These are phyloP conservation scores for Nemoura dubitans DNA, from an alignment of 2,888 invertebrate genomes.

Conservation along the genomic window DNA sequence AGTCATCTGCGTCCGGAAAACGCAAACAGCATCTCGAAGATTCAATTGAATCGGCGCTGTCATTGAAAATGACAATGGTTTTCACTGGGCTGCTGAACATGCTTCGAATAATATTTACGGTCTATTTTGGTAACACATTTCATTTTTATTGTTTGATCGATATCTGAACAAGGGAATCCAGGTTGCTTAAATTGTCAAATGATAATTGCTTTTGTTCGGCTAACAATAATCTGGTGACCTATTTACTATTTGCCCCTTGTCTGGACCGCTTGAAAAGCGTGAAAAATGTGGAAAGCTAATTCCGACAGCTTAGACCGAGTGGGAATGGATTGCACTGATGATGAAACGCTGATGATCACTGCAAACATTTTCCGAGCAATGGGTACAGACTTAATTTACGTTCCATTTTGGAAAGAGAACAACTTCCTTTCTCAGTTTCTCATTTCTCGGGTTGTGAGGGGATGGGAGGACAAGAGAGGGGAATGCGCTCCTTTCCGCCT, in stretches of 20 bases:
- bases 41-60: neutral
- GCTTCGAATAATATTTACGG: conserved; percentile 2
- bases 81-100: neutral
- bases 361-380: neutral
- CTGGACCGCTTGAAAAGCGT: neutral
- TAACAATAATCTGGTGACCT: neutral
- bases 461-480: neutral
- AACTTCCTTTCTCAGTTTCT: neutral
- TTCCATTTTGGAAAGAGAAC: neutral
- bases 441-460: neutral
- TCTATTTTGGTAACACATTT: neutral
- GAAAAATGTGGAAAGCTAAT: neutral
- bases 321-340: neutral
- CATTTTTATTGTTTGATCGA: neutral
- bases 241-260: neutral
- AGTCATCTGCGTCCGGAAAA: no score
- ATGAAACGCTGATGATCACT: neutral
- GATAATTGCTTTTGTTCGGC: neutral
- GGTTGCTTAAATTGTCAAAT: neutral
- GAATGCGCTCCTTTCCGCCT: neutral
- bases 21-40: neutral
- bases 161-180: neutral
- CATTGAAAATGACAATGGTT: neutral
- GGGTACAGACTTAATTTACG: neutral
- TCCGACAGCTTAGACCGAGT: neutral